Percentiles rank a stretch among this genome's conserved stretches.
Evolutionary conservation across 2,113 vertebrate genomes (phyloP).

Genomic region (Heterocephalus glaber): DNA sequence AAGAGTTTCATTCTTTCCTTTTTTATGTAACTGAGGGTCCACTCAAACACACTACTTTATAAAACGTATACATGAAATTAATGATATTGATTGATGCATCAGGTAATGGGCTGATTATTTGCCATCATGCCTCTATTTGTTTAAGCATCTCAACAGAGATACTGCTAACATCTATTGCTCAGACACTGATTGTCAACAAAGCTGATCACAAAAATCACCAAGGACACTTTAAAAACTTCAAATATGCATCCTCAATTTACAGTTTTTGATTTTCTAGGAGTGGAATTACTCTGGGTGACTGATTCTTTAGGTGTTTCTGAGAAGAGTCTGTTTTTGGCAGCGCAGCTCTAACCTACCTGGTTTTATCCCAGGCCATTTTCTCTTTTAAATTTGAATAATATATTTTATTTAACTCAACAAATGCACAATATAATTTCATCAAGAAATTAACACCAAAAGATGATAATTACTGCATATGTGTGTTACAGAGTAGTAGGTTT

Average conservation of each 20-base stretch:
- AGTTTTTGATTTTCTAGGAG: background rate
- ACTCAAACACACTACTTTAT: background rate
- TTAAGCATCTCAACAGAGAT: background rate
- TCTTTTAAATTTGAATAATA: background rate
- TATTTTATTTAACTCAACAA: background rate
- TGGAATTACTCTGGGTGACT: background rate
- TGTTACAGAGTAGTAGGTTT: background rate
- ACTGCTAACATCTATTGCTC: background rate
- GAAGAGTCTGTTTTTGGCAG: background rate
- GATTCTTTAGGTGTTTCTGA: background rate
- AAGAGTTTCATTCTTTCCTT: background rate
- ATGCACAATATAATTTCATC: background rate
- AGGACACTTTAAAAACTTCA: background rate
- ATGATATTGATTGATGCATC: background rate
- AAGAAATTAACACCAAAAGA: background rate
- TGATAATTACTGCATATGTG: background rate
- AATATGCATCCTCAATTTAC: background rate
- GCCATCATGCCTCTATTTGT: background rate
- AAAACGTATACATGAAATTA: background rate
- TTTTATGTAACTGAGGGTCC: background rate
- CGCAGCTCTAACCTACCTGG: background rate
- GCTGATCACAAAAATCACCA: background rate
- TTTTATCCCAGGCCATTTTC: background rate
- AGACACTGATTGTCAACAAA: background rate
- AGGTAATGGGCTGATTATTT: background rate